These are phyloP conservation scores for Meteorus colon DNA, from an alignment of 2,888 invertebrate genomes.

Conservation along the genomic window DNA sequence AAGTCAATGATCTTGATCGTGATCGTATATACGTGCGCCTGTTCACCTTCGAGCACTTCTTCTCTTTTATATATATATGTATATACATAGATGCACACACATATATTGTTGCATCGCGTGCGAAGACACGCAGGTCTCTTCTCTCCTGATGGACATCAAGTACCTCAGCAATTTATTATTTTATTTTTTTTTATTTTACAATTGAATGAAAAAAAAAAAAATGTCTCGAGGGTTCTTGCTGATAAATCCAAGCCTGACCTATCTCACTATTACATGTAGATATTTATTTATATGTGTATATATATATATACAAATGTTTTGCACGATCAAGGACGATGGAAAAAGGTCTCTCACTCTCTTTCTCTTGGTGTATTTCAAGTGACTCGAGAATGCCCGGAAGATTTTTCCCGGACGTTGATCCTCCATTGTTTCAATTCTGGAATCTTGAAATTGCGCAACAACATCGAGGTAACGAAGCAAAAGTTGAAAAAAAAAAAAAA, in stretches of 20 bases:
- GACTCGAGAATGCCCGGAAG: conserved; percentile 37
- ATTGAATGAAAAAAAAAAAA: conserved; percentile 4
- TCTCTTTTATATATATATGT: conserved; percentile 19
- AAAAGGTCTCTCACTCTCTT: conserved; percentile 4
- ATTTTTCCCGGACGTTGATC: conserved; percentile 38
- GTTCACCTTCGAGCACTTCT: conserved; percentile 44
- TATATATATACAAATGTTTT: conserved; percentile 10
- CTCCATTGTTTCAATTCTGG: conserved; percentile 19
- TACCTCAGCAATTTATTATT: conserved; percentile 15
- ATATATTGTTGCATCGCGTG: conserved; percentile 32
- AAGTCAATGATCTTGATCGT: conserved; percentile 54
- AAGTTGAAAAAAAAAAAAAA: conserved; percentile 12
- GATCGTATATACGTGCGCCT: conserved; percentile 42
- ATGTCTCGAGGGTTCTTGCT: conserved; percentile 26
- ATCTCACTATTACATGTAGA: conserved; percentile 39
- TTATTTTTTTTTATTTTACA: conserved; percentile 13
- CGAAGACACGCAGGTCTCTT: conserved; percentile 41
- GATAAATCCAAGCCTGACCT: conserved; percentile 38
- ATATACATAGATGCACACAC: background rate
- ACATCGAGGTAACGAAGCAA: conserved; percentile 17
- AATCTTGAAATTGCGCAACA: conserved; percentile 28
- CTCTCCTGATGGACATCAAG: conserved; percentile 40
- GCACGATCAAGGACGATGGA: conserved; percentile 18
- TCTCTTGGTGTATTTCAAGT: background rate
- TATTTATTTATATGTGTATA: background rate